Evolutionary conservation across 2,797 vertebrate genomes (phyloP).

Genomic region (Numenius phaeopus): DNA sequence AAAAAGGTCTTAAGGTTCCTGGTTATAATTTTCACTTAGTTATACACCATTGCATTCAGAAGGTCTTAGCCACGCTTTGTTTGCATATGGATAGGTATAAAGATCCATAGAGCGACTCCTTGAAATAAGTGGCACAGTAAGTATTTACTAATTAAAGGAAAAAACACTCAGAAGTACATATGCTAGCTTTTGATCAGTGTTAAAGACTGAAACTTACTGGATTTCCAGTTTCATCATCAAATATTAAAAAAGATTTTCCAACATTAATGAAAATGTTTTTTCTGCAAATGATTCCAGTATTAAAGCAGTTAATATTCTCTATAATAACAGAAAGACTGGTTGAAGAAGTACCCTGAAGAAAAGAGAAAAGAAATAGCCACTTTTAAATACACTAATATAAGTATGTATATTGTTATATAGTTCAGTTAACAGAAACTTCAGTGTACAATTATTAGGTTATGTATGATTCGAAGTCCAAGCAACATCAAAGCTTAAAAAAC

Average conservation of each 20-base stretch:
- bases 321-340: constrained; percentile 84
- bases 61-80: neutral
- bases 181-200: neutral
- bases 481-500: neutral
- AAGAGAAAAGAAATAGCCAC: neutral
- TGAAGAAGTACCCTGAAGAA: constrained; percentile 85
- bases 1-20: neutral
- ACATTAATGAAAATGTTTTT: constrained; percentile 88
- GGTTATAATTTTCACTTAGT: neutral
- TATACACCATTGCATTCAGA: neutral
- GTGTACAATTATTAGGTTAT: neutral
- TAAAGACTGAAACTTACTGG: constrained; percentile 83
- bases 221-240: constrained; percentile 90
- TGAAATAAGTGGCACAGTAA: neutral
- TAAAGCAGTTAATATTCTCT: constrained; percentile 93
- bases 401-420: neutral
- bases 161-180: neutral
- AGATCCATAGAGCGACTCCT: neutral
- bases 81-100: neutral
- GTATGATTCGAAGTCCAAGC: neutral
- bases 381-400: neutral
- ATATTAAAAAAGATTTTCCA: constrained; percentile 86
- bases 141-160: neutral
- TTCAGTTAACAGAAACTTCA: neutral
- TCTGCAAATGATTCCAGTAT: constrained; percentile 90